These are phyloP conservation scores for Chrysogorgia sp. DNA, from an alignment of 92 coral and sea anemone species.

Conservation along the genomic window DNA sequence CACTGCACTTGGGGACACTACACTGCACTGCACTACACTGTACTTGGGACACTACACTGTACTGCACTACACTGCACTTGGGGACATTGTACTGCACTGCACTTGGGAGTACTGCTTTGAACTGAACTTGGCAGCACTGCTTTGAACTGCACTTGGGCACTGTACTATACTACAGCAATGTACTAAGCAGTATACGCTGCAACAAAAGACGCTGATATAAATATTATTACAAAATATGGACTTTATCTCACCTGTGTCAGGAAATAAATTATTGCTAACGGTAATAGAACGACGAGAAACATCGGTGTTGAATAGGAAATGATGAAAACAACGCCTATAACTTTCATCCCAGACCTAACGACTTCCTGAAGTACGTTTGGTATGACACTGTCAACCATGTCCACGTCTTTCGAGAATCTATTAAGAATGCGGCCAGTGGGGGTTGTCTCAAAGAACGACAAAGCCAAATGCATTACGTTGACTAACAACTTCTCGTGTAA, in stretches of 20 bases:
- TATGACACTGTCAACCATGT: conserved; percentile 68
- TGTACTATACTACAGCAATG: not conserved
- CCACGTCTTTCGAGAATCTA: conserved; percentile 91
- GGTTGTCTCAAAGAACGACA: conserved; percentile 93
- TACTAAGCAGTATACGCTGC: not conserved
- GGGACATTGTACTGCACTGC: no score
- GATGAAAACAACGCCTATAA: conserved; percentile 78
- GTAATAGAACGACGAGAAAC: conserved; percentile 74
- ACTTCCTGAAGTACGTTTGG: conserved; percentile 30
- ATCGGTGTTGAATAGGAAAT: conserved; percentile 88
- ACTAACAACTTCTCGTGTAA: conserved; percentile 73
- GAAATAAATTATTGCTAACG: conserved; percentile 70
- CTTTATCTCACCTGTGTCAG: conserved; percentile 71
- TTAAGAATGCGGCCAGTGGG: conserved; percentile 88
- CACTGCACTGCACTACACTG: no score
- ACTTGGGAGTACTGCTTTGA: no score
- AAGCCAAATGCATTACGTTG: conserved; percentile 78
- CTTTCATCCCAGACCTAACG: conserved; percentile 59
- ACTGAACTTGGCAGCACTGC: no score
- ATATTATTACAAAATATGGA: not conserved
- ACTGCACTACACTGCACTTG: no score
- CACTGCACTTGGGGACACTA: no score
- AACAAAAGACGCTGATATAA: no score
- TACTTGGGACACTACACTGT: no score
- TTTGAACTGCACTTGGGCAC: no score